Evolutionary conservation across 2,888 invertebrate genomes (phyloP), one percentile per base, ranked within the genome.

Genomic region (Metalampra italica): DNA sequence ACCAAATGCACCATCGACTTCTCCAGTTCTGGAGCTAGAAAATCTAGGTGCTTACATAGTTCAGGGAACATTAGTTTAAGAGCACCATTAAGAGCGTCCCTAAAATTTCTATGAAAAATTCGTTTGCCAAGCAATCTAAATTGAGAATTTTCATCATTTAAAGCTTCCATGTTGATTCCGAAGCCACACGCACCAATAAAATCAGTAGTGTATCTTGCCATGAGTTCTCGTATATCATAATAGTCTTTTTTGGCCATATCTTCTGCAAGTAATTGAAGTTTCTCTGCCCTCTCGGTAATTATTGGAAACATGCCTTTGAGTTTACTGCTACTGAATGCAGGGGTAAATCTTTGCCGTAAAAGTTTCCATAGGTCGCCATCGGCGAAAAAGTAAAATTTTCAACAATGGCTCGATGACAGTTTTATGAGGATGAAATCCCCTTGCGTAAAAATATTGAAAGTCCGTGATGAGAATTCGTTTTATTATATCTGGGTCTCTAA

Each of bases 171-270:
- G 46, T 85, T 69, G 5, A 88, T 75, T 11, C 87, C 87, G 55
- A 88, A 88, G 11, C 81, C 86, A 56, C 86, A 86, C 0, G 71
- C 82, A 5, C 87, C 87, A 9, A 87, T 86, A 51, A 86, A 83
- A 54, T 87, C 87, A 4, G 84, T 86, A 0, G 86, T 86, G 38
- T 83, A 88, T 42, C 87, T 71, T 1, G 85, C 86, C 84, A 87
- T 86, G 0, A 86, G 71, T 52, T 87, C 87, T 39, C 79, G 70
- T 3, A 77, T 73, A 51, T 86, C 85, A 44, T 79, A 83, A 53
- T 59, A 71, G 38, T 81, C 78, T 43, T 58, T 66, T 7, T 71
- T 52, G 7, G 67, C 57, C 0, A 82, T 66, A 9, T 76, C 70
- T 49, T 80, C 79, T 3, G 79, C 71, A 36, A 81, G 66, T 1